Evolutionary conservation across 2,113 vertebrate species (phyloP).

Genomic region (Aphelocoma coerulescens): DNA sequence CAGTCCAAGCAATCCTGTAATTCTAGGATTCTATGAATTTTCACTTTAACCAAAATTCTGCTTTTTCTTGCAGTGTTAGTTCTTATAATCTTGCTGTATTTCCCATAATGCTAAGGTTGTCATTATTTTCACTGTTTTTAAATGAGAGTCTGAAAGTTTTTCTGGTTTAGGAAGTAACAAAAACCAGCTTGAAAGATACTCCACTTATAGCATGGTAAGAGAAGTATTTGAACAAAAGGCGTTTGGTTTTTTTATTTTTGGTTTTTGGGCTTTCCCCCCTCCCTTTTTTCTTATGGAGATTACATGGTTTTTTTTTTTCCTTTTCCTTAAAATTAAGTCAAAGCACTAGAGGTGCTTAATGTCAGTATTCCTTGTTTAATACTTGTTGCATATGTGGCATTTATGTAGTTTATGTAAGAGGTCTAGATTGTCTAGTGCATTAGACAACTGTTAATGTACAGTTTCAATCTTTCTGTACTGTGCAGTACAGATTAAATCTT

Average conservation of each 20-base stretch:
- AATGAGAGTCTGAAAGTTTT: not conserved
- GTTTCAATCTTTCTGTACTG: not conserved
- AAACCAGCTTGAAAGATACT: accelerated
- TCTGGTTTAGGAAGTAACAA: not conserved
- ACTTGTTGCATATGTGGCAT: not conserved
- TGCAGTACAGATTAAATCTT: not conserved
- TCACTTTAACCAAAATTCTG: not conserved
- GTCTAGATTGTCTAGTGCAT: not conserved
- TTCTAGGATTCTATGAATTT: not conserved
- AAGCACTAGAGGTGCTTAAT: not conserved
- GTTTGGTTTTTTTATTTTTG: not conserved
- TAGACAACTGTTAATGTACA: not conserved
- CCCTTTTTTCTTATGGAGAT: not conserved
- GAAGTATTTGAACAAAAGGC: not conserved
- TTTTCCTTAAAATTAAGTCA: not conserved
- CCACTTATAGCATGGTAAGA: not conserved
- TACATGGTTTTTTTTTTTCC: not conserved
- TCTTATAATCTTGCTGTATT: not conserved
- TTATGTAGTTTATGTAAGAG: not conserved
- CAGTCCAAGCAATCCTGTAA: not conserved
- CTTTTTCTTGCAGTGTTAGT: not conserved
- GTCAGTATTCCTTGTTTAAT: not conserved
- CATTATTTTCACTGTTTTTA: not conserved
- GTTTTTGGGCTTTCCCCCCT: accelerated
- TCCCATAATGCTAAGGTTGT: not conserved